Evolutionary conservation across 2,113 vertebrate species (phyloP).

Genomic region (Datnioides undecimradiatus): DNA sequence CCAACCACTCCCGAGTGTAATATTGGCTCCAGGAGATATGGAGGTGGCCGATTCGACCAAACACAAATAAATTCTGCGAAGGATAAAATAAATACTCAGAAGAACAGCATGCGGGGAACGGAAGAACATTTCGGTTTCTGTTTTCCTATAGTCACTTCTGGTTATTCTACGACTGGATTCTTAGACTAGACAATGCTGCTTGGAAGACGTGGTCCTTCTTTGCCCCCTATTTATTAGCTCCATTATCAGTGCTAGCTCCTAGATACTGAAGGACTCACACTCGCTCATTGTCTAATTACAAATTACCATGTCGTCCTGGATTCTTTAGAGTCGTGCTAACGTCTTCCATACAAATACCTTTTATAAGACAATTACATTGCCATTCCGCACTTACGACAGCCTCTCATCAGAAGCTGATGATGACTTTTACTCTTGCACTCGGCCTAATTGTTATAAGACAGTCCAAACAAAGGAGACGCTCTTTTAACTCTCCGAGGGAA

Average conservation of each 20-base stretch:
- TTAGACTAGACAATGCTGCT: conserved; percentile 12
- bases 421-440: conserved; percentile 66
- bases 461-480: conserved; percentile 64
- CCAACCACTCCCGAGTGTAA: conserved; percentile 74
- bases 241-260: not conserved
- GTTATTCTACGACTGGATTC: conserved; percentile 23
- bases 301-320: conserved; percentile 13
- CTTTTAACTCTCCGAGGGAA: conserved; percentile 56
- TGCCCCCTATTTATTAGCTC: conserved; percentile 1
- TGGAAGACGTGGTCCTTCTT: conserved; percentile 6
- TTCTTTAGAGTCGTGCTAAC: conserved; percentile 1
- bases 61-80: conserved; percentile 81
- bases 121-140: conserved; percentile 55
- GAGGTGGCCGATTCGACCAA: conserved; percentile 81
- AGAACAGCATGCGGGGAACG: conserved; percentile 53
- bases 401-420: conserved; percentile 61
- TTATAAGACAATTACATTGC: conserved; percentile 13
- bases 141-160: conserved; percentile 61
- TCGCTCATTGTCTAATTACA: conserved; percentile 19
- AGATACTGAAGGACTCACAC: not conserved
- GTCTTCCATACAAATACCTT: conserved; percentile 46
- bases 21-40: conserved; percentile 71
- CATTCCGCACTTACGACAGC: conserved; percentile 36
- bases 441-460: conserved; percentile 50
- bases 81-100: conserved; percentile 73